phyloP scores from a whole-genome alignment of 2,113 vertebrate species.

The Phalacrocorax carbo region DNA sequence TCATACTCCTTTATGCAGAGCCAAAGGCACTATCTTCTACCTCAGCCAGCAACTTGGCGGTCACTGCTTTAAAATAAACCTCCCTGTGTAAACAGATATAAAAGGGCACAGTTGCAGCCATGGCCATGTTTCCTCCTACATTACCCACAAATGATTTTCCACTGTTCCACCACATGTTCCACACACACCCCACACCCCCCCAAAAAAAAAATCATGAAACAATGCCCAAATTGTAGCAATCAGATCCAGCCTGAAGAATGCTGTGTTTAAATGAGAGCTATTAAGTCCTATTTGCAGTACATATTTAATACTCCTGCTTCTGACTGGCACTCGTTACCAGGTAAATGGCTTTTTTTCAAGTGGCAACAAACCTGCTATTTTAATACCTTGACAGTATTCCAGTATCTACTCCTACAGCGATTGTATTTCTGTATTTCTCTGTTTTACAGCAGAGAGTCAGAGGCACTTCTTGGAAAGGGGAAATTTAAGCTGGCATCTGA shows the following conservation, averaged over 20 bases:
- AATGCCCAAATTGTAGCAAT: neutral
- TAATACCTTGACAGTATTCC: neutral
- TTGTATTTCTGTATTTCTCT: slow-evolving; percentile 30
- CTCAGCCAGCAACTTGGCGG: accelerated
- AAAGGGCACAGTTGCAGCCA: neutral
- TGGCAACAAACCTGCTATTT: neutral
- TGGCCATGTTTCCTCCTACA: neutral
- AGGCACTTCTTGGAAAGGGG: neutral
- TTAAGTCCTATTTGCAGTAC: neutral
- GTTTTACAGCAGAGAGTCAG: neutral
- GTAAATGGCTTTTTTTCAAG: neutral
- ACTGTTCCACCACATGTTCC: neutral
- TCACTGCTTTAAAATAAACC: neutral
- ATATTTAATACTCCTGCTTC: neutral
- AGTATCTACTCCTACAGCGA: neutral
- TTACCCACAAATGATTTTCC: neutral
- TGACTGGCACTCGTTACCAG: neutral
- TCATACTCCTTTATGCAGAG: neutral
- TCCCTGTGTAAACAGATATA: neutral
- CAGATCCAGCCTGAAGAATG: neutral
- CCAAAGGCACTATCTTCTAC: neutral
- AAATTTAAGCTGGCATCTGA: slow-evolving; percentile 25
- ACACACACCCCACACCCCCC: neutral
- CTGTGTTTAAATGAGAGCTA: neutral
- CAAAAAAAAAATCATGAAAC: neutral